Conservation (phyloP, 2,113 vertebrate species). For the Actenoides lindsayi region DNA sequence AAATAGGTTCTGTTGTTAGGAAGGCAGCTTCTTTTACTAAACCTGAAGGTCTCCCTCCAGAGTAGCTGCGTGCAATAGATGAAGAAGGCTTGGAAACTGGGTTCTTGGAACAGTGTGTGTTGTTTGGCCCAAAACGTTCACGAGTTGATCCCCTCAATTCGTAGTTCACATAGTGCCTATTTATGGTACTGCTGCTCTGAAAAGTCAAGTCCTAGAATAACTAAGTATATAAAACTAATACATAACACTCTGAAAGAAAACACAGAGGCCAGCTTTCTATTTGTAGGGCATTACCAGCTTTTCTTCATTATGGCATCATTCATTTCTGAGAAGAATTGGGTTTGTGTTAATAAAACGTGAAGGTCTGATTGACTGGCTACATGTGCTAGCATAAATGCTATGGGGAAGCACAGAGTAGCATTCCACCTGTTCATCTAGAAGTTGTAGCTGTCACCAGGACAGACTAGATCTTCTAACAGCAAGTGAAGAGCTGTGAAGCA, state of each 20-base stretch:
- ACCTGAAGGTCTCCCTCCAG: not conserved
- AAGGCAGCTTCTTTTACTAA: not conserved
- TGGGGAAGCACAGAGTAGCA: not conserved
- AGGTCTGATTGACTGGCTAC: not conserved
- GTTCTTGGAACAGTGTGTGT: not conserved
- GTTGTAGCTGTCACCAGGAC: not conserved
- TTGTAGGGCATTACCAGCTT: not conserved
- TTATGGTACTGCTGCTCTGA: not conserved
- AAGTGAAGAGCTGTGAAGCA: constrained; percentile 30
- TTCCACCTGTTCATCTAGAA: not conserved
- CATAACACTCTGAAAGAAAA: not conserved
- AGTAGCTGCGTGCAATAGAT: not conserved
- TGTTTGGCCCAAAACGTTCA: not conserved
- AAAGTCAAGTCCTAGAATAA: not conserved
- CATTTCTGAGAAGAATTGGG: not conserved
- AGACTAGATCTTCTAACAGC: not conserved
- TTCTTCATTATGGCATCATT: not conserved
- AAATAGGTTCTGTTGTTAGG: not conserved
- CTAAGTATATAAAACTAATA: not conserved
- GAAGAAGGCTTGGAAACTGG: not conserved
- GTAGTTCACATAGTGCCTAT: not conserved
- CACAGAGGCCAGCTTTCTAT: not conserved
- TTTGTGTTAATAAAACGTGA: not conserved
- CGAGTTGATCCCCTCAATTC: not conserved
- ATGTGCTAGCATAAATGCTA: not conserved